Evolutionary conservation across 1,140 invertebrate genomes (phyloP), one percentile per base, ranked within the genome.

Genomic region (Asbolus verrucosus): DNA sequence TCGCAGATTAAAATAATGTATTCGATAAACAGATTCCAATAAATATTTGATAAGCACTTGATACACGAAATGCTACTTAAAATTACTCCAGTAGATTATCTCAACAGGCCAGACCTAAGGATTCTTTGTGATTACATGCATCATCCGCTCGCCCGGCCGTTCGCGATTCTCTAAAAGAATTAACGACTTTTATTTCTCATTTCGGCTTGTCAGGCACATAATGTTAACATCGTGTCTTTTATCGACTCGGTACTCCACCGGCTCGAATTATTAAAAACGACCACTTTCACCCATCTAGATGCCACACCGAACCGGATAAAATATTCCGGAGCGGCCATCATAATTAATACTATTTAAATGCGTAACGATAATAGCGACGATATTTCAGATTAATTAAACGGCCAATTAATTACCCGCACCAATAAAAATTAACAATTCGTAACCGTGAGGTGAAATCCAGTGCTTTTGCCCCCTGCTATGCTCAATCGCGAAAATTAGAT

Each of bases 61-160:
- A 74, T 77, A 77, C 75, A 77, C 65, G 75, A 73, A 77, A 77
- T 67, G 75, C 75, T 77, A 77, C 75, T 77, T 75, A 75, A 77
- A 77, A 77, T 77, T 77, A 67, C 75, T 72, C 72, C 65, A 72
- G 39, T 73, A 70, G 75, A 76, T 76, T 76, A 76, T 75, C 75
- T 69, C 33, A 59, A 60, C 62, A 65, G 36, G 41, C 43, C 67
- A 61, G 15, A 68, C 36, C 41, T 30, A 63, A 54, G 60, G 61
- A 69, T 69, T 65, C 62, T 65, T 50, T 65, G 62, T 43, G 62
- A 65, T 65, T 65, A 46, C 62, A 65, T 38, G 38, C 62, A 65
- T 38, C 61, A 63, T 39, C 33, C 33, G 31, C 61, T 63, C 18
- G 5, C 6, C 18, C 36, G 38, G 13, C 8, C 62, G 41, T 65